Percentiles rank a stretch among this genome's conserved stretches.
Conservation (phyloP, 23 tunicate species). For the Diplosoma virens region DNA sequence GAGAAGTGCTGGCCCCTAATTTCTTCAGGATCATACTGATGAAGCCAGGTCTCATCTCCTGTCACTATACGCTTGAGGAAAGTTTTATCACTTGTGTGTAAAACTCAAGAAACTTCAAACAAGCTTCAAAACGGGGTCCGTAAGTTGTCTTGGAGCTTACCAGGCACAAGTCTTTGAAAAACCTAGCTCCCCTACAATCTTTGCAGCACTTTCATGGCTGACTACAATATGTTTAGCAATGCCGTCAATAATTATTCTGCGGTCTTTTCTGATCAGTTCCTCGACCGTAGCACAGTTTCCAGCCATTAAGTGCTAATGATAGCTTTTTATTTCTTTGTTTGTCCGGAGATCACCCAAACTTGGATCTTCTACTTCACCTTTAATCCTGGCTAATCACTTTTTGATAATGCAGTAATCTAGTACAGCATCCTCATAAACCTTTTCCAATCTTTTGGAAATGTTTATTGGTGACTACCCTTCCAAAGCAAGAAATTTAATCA, state of each 20-base stretch:
- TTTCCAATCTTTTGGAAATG: no score
- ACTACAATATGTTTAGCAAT: not conserved
- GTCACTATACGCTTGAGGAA: no score
- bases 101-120: not conserved
- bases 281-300: no score
- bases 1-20: not conserved
- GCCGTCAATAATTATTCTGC: not conserved
- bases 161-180: not conserved
- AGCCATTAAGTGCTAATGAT: not conserved
- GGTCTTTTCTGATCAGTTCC: no score
- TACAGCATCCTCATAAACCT: not conserved
- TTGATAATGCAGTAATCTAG: no score
- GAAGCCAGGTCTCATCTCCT: not conserved
- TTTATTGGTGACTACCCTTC: not conserved
- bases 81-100: not conserved
- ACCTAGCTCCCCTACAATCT: not conserved
- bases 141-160: not conserved
- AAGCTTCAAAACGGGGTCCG: not conserved
- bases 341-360: not conserved
- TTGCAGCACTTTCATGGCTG: not conserved
- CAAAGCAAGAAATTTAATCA: no score
- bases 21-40: conserved; percentile 9
- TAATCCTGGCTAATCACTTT: not conserved
- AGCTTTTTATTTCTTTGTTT: not conserved
- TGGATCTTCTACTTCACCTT: not conserved